Evolutionary conservation across 1,140 invertebrate genomes (phyloP), one percentile per base, ranked within the genome.

Genomic region (Pseudomyrmex gracilis): DNA sequence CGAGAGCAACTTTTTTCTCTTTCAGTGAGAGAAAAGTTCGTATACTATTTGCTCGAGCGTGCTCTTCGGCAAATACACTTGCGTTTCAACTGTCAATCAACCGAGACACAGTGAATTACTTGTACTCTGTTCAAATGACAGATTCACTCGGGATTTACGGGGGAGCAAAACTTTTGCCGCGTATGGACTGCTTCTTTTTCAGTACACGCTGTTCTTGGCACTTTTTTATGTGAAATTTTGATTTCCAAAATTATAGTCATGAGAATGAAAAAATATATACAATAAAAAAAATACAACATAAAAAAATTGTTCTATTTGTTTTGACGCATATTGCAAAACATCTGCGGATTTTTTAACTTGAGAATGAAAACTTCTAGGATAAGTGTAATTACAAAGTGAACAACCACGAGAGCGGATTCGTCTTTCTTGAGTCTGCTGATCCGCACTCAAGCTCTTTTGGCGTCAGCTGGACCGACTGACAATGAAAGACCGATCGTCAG

Each of bases 21-120:
- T 45, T 55, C 24, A 10, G 24, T 53, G 61, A 47, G 34, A 17
- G 78, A 91, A 90, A 89, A 90, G 77, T 91, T 90, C 17, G 13
- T 12, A 51, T 55, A 83, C 89, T 90, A 88, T 89, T 90, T 87
- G 63, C 20, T 43, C 15, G 17, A 47, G 0, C 10, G 2, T 20
- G 12, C 13, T 3, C 64, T 83, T 45, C 1, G 5, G 2, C 20
- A n/a, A 17, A 8, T 71, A 68, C 57, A 43, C 4, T 67, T 60
- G 34, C 57, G 10, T 24, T 89, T 88, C 84, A 55, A 66, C 17
- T 83, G 84, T 89, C 89, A 90, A 87, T 91, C 84, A 86, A 4
- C 8, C 9, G 58, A 90, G 91, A 92, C 78, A 89, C 89, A 17
- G 51, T 67, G 86, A 87, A 92, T 90, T 89, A 89, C 73, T 34